Evolutionary conservation across 1,140 invertebrate species (phyloP).

Genomic region (Frieseomelitta varia): DNA sequence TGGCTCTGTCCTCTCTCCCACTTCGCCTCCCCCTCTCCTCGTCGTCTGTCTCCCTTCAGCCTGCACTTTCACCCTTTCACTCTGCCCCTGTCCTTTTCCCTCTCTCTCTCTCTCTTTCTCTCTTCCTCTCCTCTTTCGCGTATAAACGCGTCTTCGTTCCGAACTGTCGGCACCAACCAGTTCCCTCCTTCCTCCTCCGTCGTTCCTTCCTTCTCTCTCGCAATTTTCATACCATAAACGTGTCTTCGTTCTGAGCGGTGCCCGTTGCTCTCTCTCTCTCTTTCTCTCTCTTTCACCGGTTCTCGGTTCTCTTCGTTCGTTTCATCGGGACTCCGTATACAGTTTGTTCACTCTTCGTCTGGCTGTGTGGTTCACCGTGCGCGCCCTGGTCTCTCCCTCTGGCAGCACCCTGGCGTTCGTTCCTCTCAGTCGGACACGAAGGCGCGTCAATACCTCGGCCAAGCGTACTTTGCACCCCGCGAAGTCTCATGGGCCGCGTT

Average conservation of each 20-base stretch:
- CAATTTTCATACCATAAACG: not conserved
- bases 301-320: constrained; percentile 47
- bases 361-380: not conserved
- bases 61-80: constrained; percentile 2
- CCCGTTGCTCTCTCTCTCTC: not conserved
- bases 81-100: not conserved
- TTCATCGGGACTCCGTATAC: not conserved
- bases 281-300: not conserved
- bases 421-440: constrained; percentile 39
- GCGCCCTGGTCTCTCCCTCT: constrained; percentile 3
- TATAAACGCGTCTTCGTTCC: not conserved
- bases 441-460: constrained; percentile 72
- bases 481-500: constrained; percentile 61
- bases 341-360: not conserved
- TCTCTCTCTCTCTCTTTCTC: not conserved
- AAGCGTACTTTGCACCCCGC: constrained; percentile 43
- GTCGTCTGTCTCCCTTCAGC: not conserved
- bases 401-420: not conserved
- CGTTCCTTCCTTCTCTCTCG: not conserved
- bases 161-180: not conserved
- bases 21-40: constrained; percentile 16
- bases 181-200: not conserved
- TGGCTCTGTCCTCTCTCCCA: constrained; percentile 46
- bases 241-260: not conserved
- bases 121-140: not conserved